Conservation (phyloP, 2,888 invertebrate species). For the Erebia ligea region DNA sequence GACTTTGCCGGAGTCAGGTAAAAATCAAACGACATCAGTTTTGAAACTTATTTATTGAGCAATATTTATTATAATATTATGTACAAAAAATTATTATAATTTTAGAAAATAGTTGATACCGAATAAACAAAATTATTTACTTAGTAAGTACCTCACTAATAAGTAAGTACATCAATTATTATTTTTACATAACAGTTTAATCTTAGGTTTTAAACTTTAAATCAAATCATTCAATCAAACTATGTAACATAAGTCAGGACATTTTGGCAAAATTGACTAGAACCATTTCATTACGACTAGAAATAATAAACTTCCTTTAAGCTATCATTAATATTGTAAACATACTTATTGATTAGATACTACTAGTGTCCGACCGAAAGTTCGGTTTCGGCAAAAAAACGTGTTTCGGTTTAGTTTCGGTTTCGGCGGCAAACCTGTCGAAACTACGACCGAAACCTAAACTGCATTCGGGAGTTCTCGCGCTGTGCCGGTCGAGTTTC, state of each 20-base stretch:
- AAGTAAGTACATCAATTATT: background rate
- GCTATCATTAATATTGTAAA: background rate
- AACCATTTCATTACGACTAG: constrained; percentile 21
- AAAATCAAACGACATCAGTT: background rate
- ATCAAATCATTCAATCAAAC: background rate
- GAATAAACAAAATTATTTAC: background rate
- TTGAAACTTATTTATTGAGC: constrained; percentile 42
- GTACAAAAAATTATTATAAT: constrained; percentile 34
- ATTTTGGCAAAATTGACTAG: constrained; percentile 24
- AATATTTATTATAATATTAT: constrained; percentile 42
- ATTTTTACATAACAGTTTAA: background rate
- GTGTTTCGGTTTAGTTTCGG: no score
- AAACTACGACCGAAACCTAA: no score
- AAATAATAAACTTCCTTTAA: background rate
- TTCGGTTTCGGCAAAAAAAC: no score
- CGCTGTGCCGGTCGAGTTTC: no score
- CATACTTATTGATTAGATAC: background rate
- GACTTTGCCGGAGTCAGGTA: background rate
- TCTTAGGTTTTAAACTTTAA: background rate
- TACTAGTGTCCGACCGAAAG: no score
- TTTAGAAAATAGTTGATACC: background rate
- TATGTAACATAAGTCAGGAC: background rate
- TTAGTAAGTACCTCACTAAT: background rate
- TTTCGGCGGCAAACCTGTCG: no score
- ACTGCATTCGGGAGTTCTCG: no score